A percentile compares a stretch with the other conserved stretches of the same genome.
Evolutionary conservation across 2,797 vertebrate species (phyloP).

Genomic region (Anguilla pacifica): DNA sequence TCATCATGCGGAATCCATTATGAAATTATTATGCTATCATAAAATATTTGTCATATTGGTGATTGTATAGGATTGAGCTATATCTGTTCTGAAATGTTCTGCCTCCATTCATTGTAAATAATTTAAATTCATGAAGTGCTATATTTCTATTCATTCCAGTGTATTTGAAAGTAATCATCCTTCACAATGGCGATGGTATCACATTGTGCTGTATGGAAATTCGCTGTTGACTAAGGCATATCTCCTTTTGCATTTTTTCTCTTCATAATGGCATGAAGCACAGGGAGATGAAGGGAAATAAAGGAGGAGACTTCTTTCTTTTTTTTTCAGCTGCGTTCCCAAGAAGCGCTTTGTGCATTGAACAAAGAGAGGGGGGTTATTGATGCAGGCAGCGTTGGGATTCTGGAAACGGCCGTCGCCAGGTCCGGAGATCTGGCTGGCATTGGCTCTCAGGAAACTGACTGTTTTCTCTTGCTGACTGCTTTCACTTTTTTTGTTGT

Average conservation of each 20-base stretch:
- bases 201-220: background rate
- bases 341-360: slow-evolving; percentile 62
- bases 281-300: slow-evolving; percentile 46
- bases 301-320: slow-evolving; percentile 64
- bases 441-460: slow-evolving; percentile 55
- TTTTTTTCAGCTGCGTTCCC: slow-evolving; percentile 41
- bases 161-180: background rate
- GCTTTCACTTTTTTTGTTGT: slow-evolving; percentile 10
- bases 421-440: slow-evolving; percentile 42
- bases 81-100: background rate
- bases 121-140: background rate
- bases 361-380: slow-evolving; percentile 61
- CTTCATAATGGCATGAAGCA: slow-evolving; percentile 49
- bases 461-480: slow-evolving; percentile 45
- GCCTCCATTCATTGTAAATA: background rate
- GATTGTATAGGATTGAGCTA: background rate
- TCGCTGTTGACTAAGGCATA: background rate
- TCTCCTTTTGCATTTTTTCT: slow-evolving; percentile 50
- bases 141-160: background rate
- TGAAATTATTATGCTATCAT: background rate
- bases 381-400: slow-evolving; percentile 60
- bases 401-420: slow-evolving; percentile 44
- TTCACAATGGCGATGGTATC: slow-evolving; percentile 3
- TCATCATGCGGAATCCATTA: background rate
- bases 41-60: background rate